Conservation (phyloP, 2,888 invertebrate species). For the Macaria notata region DNA sequence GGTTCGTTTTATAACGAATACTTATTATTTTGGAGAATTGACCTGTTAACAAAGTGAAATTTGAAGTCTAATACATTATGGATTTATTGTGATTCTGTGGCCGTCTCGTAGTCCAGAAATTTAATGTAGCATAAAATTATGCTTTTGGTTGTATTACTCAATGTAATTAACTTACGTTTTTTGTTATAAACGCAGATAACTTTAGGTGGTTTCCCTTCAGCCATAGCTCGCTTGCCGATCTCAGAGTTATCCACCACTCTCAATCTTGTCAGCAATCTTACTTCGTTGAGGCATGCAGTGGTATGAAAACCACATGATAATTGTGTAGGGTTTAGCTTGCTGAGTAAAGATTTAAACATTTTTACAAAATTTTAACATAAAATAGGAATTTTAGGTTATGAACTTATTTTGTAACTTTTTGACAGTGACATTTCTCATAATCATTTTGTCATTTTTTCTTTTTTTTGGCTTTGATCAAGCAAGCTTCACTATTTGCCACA, state of each 20-base stretch:
- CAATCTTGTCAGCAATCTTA: conserved; percentile 88
- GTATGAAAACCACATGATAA: conserved; percentile 79
- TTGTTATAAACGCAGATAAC: conserved; percentile 97
- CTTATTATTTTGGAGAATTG: not conserved
- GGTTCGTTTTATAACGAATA: too few species aligned
- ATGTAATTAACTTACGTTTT: conserved; percentile 62
- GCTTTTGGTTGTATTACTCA: too few species aligned
- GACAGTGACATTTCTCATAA: too few species aligned
- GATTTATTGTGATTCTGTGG: too few species aligned
- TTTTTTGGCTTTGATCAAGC: too few species aligned
- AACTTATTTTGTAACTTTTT: too few species aligned
- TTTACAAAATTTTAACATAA: conserved; percentile 23
- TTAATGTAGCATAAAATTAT: too few species aligned
- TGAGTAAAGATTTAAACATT: conserved; percentile 63
- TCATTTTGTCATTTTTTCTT: too few species aligned
- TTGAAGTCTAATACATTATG: too few species aligned
- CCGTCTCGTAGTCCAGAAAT: too few species aligned
- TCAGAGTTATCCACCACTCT: conserved; percentile 98
- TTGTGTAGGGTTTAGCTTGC: conserved; percentile 42
- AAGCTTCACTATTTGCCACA: too few species aligned
- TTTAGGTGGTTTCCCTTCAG: conserved; percentile 95
- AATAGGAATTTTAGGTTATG: not conserved
- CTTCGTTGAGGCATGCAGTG: conserved; percentile 83
- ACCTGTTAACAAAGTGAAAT: too few species aligned
- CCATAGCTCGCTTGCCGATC: conserved; percentile 96